phyloP scores from a whole-genome alignment of 2,888 invertebrate genomes.

The Erebia aethiops region DNA sequence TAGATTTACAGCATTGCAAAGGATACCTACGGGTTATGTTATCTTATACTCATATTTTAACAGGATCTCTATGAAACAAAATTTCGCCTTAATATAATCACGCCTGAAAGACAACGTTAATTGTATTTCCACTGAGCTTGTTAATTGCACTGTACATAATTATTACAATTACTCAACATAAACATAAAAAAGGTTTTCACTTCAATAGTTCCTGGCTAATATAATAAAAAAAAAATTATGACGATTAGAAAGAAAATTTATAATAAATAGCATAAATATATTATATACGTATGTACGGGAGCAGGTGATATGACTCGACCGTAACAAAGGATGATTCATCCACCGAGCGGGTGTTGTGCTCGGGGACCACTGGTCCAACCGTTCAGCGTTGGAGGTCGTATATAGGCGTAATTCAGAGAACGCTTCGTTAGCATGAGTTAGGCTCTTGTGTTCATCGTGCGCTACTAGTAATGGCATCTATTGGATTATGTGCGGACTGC shows the following conservation, averaged over 20 bases:
- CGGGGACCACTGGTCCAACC: no score
- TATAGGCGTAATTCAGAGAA: no score
- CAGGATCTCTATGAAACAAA: neutral
- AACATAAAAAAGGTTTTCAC: neutral
- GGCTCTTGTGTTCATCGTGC: no score
- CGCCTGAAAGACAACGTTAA: neutral
- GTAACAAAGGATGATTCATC: no score
- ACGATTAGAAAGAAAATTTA: no score
- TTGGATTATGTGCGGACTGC: no score
- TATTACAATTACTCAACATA: neutral
- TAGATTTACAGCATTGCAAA: constrained; percentile 19
- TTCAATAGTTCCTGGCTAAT: neutral
- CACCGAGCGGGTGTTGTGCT: no score
- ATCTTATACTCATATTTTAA: neutral
- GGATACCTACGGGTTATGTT: constrained; percentile 7
- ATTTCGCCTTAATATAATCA: neutral
- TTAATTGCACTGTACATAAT: neutral
- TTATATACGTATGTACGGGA: no score
- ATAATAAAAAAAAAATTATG: neutral
- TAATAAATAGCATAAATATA: neutral
- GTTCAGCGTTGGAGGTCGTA: no score
- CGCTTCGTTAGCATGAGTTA: no score
- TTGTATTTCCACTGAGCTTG: neutral
- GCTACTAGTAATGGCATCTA: no score
- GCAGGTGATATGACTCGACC: no score